Conservation (phyloP, 2,888 invertebrate species). For the Neoascia interrupta region DNA sequence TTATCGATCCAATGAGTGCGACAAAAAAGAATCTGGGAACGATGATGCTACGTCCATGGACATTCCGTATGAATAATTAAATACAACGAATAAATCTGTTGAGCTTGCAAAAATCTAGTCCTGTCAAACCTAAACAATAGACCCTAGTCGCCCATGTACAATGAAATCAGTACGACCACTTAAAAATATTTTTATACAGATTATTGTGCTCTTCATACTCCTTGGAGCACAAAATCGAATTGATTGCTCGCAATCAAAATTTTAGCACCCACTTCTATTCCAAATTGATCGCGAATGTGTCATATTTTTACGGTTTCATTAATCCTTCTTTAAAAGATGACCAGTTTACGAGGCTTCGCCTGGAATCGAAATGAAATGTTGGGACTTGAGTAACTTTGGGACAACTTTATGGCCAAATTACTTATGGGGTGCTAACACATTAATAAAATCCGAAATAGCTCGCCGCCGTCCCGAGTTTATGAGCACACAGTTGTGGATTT, state of each 20-base stretch:
- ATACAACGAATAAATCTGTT: conserved; percentile 40
- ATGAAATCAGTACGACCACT: too few relatives aligned
- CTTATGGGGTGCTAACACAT: conserved; percentile 42
- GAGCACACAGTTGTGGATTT: conserved; percentile 18
- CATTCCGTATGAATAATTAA: conserved; percentile 61
- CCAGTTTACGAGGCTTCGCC: neutral
- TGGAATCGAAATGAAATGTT: conserved; percentile 12
- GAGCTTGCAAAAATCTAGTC: conserved; percentile 20
- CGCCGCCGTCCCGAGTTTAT: conserved; percentile 19
- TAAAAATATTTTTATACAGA: too few relatives aligned
- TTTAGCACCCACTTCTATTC: conserved; percentile 6
- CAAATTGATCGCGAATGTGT: neutral
- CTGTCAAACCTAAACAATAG: neutral
- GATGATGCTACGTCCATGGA: too few relatives aligned
- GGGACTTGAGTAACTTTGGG: conserved; percentile 10
- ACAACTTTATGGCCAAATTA: conserved; percentile 35
- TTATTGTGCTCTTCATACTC: too few relatives aligned
- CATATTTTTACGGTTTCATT: conserved; percentile 29
- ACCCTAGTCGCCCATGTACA: too few relatives aligned
- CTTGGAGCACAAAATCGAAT: too few relatives aligned
- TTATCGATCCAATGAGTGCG: neutral
- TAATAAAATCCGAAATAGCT: conserved; percentile 32
- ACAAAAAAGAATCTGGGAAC: too few relatives aligned
- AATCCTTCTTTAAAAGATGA: conserved; percentile 11
- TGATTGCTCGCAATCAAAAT: conserved; percentile 27